phyloP scores from a whole-genome alignment of 64 coral and sea anemone species.

The Stichodactyla helianthus region DNA sequence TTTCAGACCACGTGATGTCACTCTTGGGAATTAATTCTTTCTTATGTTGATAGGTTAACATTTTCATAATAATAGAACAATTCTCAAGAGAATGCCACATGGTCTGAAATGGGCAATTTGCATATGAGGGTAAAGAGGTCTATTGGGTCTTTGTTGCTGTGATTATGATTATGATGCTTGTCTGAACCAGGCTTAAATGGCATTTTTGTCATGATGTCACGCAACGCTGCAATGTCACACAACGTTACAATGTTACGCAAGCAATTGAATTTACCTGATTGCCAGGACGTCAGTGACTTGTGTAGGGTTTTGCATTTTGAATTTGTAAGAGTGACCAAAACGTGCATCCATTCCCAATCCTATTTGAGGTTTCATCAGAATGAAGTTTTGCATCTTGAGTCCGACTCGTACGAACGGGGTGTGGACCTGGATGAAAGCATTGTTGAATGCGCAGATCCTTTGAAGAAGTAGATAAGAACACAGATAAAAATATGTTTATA shows the following conservation, averaged over 20 bases:
- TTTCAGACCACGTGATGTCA: no score
- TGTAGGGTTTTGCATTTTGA: conserved; percentile 31
- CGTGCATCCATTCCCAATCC: not conserved
- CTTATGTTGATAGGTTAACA: no score
- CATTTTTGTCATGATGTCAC: not conserved
- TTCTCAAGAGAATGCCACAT: no score
- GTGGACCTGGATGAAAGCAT: conserved; percentile 22
- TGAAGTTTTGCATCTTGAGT: not conserved
- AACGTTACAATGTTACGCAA: not conserved
- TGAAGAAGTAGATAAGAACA: not conserved
- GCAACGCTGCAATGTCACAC: not conserved
- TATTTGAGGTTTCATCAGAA: not conserved
- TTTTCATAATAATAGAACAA: no score
- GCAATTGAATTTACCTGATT: conserved; percentile 30
- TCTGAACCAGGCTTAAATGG: no score
- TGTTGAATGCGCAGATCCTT: conserved; percentile 24
- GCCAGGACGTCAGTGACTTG: not conserved
- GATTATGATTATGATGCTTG: no score
- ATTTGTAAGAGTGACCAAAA: conserved; percentile 1
- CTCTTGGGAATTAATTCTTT: no score
- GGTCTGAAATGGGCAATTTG: no score
- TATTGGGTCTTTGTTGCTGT: no score
- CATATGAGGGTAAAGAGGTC: no score
- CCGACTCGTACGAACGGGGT: conserved; percentile 67
- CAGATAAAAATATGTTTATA: not conserved